phyloP scores from a whole-genome alignment of 2,797 vertebrate species.

The Anabacerthia variegaticeps region DNA sequence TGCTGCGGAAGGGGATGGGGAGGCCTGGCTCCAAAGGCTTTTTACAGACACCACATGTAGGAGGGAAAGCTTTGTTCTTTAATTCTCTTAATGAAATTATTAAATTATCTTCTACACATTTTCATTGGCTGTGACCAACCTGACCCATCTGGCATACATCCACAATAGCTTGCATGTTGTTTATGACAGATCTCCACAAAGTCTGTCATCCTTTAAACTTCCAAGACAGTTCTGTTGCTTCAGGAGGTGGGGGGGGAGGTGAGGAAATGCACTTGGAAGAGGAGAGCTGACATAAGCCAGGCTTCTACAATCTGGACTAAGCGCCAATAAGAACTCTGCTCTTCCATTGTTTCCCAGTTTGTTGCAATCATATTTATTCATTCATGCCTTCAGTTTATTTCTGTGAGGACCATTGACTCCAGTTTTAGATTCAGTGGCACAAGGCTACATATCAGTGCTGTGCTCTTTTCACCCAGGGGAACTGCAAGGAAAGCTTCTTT shows the following conservation, averaged over 20 bases:
- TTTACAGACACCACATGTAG: neutral
- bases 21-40: neutral
- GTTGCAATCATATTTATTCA: neutral
- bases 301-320: neutral
- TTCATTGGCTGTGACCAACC: neutral
- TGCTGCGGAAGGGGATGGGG: neutral
- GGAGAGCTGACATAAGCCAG: neutral
- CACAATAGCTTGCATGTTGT: neutral
- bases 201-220: neutral
- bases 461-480: neutral
- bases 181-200: neutral
- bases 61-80: neutral
- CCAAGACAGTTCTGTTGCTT: neutral
- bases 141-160: neutral
- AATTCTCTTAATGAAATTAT: neutral
- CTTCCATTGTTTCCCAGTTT: neutral
- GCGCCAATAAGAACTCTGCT: neutral
- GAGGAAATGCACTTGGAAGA: neutral
- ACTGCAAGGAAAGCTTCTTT: neutral
- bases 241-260: neutral
- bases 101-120: neutral
- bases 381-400: slow-evolving; percentile 6
- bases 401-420: neutral
- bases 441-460: neutral
- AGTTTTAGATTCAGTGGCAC: neutral